Evolutionary conservation across 2,797 vertebrate species (phyloP).

Genomic region (Paratrypauchen microcephalus): DNA sequence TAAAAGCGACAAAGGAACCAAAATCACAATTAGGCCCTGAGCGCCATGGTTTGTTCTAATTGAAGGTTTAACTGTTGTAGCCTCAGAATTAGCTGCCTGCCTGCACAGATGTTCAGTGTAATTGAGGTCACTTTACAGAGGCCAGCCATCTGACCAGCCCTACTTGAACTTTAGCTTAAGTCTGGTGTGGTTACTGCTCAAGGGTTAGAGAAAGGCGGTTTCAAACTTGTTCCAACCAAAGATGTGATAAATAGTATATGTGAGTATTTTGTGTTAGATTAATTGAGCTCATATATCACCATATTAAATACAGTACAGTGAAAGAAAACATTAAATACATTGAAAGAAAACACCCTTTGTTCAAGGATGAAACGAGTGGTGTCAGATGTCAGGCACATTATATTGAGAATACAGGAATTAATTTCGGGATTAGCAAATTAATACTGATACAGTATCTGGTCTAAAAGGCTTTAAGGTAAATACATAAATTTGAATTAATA

Average conservation of each 20-base stretch:
- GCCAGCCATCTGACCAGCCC: not conserved
- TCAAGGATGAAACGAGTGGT: not conserved
- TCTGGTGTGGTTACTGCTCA: constrained; percentile 2
- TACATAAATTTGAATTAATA: not conserved
- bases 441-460: not conserved
- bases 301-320: not conserved
- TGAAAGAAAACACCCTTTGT: not conserved
- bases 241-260: not conserved
- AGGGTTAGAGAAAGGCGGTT: not conserved
- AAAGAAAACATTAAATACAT: not conserved
- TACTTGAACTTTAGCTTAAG: constrained; percentile 4
- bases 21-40: constrained; percentile 13
- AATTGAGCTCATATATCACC: not conserved
- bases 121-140: constrained; percentile 11
- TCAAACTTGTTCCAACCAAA: not conserved
- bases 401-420: not conserved
- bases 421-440: not conserved
- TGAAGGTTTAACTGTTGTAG: constrained; percentile 17
- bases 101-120: constrained; percentile 10
- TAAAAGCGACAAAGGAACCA: constrained; percentile 9
- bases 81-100: constrained; percentile 1
- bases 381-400: not conserved
- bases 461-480: not conserved
- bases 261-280: not conserved
- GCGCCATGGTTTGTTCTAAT: constrained; percentile 2